Conservation (phyloP, 2,113 vertebrate species). For the Vicugna pacos region DNA sequence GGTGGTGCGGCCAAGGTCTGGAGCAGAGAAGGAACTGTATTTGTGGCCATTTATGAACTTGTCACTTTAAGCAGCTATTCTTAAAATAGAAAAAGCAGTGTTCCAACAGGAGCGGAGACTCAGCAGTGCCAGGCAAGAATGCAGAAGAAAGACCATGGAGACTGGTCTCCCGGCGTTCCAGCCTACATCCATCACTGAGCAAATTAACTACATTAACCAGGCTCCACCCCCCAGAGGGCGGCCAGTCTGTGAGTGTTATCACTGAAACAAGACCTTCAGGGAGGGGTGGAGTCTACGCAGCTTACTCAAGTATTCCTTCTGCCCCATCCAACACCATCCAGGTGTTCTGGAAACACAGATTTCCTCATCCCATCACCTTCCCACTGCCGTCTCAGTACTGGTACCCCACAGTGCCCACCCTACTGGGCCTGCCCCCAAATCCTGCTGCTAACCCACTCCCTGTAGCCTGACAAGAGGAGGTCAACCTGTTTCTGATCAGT, state of each 20-base stretch:
- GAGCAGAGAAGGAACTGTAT: neutral
- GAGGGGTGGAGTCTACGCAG: neutral
- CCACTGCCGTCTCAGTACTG: neutral
- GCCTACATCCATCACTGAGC: neutral
- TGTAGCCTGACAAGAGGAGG: neutral
- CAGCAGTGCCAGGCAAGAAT: rapidly evolving
- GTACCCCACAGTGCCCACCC: neutral
- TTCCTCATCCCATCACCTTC: neutral
- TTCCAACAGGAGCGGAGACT: neutral
- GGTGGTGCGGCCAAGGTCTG: neutral
- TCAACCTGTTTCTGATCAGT: neutral
- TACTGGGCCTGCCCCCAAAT: neutral
- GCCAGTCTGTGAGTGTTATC: neutral
- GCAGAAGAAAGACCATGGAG: neutral
- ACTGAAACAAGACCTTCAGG: neutral
- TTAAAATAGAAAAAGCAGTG: neutral
- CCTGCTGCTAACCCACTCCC: neutral
- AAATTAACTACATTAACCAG: neutral
- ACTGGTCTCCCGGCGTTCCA: neutral
- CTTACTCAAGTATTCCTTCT: neutral
- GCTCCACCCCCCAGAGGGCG: neutral
- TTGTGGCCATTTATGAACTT: neutral
- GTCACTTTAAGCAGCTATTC: neutral
- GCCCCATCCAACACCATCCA: neutral
- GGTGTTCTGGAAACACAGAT: neutral